Base-by-base conservation (phyloP, 2,113 vertebrate species). In the Podarcis muralis region DNA sequence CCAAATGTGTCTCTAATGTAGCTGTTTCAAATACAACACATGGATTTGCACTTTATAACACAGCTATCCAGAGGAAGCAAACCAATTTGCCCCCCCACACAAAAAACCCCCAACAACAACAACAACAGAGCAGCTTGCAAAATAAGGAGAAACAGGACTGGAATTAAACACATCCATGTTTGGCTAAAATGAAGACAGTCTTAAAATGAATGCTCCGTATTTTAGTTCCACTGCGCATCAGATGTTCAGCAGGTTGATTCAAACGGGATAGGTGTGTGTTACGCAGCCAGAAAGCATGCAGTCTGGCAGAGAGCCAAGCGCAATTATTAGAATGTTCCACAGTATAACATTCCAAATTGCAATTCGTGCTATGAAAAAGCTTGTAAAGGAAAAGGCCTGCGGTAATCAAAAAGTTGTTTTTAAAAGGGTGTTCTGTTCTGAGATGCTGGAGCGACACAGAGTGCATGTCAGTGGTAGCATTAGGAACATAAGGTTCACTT, bases 321-420 rank as follows among this genome's bases (percentile, higher is more conserved):
- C 65, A 88, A 88, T 82, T 59, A 76, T 57, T 32, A 84, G 57
- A 40, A 30, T 30, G 13, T 76, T 88, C 69, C 80, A 82, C 27
- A 82, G 69, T 23, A 43, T 23, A 87, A 62, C 48, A 40, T 88
- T 82, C 68, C 35, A 82, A 82, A 82, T 30, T 88, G 16, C 71
- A 81, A 40, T 48, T 25, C 71, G 16, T 81, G n/a, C 78, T 74
- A 23, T 40, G 37, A 82, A 87, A 74, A 18, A 68, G 65, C 65
- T 87, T 57, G 48, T 80, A 72, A 71, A 57, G 40, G 62, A 43
- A 75, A 87, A 65, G 35, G 53, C 18, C 53, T 74, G 20, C 43
- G 68, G 20, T 37, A 75, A 37, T 15, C 53, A 35, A 62, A 76
- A 37, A 11, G 11, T 40, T 40, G 35, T 22, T 77, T 43, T 77